Percentiles rank a stretch among this genome's conserved stretches.
Conservation (phyloP, 2,113 vertebrate genomes). For the Gracilinanus agilis region DNA sequence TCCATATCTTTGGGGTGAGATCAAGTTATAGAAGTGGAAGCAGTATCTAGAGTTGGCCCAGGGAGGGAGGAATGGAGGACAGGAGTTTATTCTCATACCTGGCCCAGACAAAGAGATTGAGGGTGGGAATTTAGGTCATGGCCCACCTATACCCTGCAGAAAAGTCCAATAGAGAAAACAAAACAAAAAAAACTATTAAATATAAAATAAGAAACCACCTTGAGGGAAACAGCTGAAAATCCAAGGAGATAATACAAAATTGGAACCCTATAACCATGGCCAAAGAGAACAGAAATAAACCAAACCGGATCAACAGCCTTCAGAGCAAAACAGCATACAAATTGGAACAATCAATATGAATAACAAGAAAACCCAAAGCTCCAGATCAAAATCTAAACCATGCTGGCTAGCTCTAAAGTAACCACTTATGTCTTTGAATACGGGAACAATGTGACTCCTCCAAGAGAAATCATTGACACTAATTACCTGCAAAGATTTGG, state of each 20-base stretch:
- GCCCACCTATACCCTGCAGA: neutral
- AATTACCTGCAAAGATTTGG: constrained; percentile 76
- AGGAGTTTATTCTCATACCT: constrained; percentile 31
- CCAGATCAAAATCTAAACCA: constrained; percentile 81
- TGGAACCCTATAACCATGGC: constrained; percentile 71
- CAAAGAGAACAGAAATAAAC: constrained; percentile 78
- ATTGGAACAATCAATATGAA: constrained; percentile 83
- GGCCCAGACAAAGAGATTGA: constrained; percentile 34
- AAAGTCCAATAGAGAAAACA: constrained; percentile 49
- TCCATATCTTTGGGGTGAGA: neutral
- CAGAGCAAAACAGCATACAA: constrained; percentile 84
- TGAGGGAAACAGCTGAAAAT: constrained; percentile 68
- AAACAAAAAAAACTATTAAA: constrained; percentile 40
- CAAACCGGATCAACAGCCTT: constrained; percentile 78
- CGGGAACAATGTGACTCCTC: constrained; percentile 74
- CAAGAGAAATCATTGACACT: constrained; percentile 76
- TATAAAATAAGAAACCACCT: constrained; percentile 33
- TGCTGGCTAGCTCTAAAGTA: constrained; percentile 73
- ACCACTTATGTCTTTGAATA: constrained; percentile 70
- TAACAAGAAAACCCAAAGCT: constrained; percentile 83
- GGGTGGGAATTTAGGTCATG: constrained; percentile 22
- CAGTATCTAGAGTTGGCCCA: neutral
- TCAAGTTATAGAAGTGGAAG: neutral
- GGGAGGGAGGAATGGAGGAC: neutral
- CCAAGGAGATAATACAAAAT: constrained; percentile 77